Evolutionary conservation across 2,113 vertebrate genomes (phyloP).

Genomic region (Notarius lentiginosus): DNA sequence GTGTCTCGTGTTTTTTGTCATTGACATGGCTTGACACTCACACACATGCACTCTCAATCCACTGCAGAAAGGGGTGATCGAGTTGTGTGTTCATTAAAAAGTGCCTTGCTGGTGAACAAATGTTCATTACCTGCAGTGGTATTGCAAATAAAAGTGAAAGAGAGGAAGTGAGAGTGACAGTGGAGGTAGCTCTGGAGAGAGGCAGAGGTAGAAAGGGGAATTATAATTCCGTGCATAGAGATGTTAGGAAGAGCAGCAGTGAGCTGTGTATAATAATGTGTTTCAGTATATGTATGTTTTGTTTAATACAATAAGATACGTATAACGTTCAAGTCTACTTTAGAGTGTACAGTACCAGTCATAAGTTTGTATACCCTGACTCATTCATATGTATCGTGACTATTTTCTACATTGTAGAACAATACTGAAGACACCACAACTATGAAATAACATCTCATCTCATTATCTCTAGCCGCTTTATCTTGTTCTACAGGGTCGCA

Average conservation of each 20-base stretch:
- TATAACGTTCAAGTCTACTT: neutral
- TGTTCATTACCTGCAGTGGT: conserved; percentile 2
- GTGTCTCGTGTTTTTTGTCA: neutral
- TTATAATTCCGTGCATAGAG: neutral
- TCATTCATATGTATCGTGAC: no score
- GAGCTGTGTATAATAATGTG: neutral
- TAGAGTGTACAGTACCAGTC: no score
- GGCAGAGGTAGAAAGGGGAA: neutral
- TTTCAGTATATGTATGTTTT: neutral
- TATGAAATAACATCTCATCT: no score
- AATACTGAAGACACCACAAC: no score
- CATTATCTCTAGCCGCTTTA: no score
- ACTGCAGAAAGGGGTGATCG: neutral
- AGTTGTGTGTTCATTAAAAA: conserved; percentile 9
- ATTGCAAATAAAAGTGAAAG: neutral
- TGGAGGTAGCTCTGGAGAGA: neutral
- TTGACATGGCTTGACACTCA: conserved; percentile 10
- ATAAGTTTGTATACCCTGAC: no score
- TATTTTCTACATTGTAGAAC: no score
- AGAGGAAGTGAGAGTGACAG: neutral
- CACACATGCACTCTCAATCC: neutral
- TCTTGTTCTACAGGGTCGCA: no score
- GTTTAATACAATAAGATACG: neutral
- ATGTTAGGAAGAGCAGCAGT: neutral
- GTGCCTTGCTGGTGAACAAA: neutral